Conservation (phyloP, 2,797 vertebrate species). For the Prionace glauca region DNA sequence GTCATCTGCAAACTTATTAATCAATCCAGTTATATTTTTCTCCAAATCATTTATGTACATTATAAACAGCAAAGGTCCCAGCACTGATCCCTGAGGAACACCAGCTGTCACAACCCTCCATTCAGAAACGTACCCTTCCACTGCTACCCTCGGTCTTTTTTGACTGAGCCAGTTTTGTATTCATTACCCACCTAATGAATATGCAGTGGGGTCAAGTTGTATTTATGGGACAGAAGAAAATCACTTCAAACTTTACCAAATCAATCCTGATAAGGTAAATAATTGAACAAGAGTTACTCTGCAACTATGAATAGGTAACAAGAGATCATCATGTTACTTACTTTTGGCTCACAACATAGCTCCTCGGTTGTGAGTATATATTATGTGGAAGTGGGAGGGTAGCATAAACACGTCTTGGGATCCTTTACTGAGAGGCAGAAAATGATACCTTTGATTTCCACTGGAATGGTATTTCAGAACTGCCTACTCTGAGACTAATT, state of each 20-base stretch:
- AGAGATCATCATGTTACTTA: neutral
- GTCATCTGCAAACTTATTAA: too few relatives aligned
- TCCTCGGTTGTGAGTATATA: neutral
- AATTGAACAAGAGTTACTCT: neutral
- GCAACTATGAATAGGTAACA: neutral
- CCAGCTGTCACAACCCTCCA: too few relatives aligned
- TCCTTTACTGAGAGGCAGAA: neutral
- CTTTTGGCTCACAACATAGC: neutral
- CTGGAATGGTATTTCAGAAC: neutral
- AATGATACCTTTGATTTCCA: neutral
- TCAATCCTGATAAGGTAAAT: neutral
- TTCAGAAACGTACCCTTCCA: too few relatives aligned
- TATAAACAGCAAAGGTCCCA: too few relatives aligned
- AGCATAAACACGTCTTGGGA: neutral
- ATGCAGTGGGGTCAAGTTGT: neutral
- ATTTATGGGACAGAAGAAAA: neutral
- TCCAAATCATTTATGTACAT: too few relatives aligned
- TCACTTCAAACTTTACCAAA: neutral
- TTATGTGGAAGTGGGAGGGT: neutral
- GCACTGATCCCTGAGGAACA: too few relatives aligned
- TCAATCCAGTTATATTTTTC: too few relatives aligned
- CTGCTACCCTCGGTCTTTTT: too few relatives aligned
- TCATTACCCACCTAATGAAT: neutral
- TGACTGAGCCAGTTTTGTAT: too few relatives aligned
- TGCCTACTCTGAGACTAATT: neutral